These are phyloP conservation scores for Ichneumon xanthorius DNA, from an alignment of 2,888 invertebrate species.

Conservation along the genomic window DNA sequence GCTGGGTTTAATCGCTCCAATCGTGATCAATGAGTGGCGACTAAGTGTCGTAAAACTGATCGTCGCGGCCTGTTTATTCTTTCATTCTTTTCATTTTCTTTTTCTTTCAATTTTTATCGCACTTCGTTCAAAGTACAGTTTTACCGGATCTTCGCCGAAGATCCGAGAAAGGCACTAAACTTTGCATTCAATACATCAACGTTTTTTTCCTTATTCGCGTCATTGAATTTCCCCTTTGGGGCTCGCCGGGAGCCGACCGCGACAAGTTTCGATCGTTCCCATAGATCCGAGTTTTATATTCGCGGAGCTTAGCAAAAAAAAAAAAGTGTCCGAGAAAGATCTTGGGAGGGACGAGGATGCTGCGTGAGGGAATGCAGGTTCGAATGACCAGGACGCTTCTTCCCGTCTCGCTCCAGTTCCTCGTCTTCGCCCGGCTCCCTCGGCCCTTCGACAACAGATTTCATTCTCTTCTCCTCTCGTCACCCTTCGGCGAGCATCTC, in stretches of 20 bases:
- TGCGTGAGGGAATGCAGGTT: constrained; percentile 8
- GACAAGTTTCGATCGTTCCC: constrained; percentile 19
- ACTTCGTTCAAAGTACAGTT: not conserved
- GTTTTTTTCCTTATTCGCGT: constrained; percentile 38
- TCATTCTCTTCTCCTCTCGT: constrained; percentile 62
- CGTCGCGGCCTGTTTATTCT: constrained; percentile 27
- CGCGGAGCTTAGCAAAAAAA: not conserved
- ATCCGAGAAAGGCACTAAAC: not conserved
- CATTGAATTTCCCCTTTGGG: constrained; percentile 39
- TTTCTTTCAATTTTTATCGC: not conserved
- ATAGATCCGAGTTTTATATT: constrained; percentile 35
- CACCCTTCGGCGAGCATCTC: constrained; percentile 57
- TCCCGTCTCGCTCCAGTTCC: constrained; percentile 41
- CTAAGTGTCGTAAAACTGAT: not conserved
- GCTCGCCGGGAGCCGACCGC: not conserved
- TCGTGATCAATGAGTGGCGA: constrained; percentile 32
- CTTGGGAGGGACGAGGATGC: not conserved
- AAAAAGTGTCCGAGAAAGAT: constrained; percentile 1
- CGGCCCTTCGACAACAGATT: constrained; percentile 60
- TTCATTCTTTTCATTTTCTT: not conserved
- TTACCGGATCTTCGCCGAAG: not conserved
- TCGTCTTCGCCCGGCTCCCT: constrained; percentile 5
- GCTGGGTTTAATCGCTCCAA: constrained; percentile 12
- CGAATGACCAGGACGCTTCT: not conserved
- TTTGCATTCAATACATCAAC: not conserved